phyloP scores from a whole-genome alignment of 2,113 vertebrate species.

The Bubo scandiacus region DNA sequence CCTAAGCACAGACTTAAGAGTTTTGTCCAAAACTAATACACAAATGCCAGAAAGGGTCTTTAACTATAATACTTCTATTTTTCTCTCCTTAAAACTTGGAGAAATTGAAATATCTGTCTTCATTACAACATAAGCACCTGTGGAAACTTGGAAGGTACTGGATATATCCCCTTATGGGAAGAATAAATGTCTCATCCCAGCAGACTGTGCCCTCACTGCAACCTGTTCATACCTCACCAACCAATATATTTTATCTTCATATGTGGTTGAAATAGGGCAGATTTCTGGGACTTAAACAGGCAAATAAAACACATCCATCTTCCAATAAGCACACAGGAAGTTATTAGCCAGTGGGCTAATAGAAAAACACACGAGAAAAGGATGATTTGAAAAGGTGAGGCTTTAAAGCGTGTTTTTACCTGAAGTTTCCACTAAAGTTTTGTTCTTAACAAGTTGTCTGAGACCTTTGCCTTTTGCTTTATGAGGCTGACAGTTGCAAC shows the following conservation, averaged over 20 bases:
- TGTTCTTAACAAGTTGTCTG: not conserved
- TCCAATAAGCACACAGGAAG: slow-evolving; percentile 67
- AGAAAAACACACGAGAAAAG: slow-evolving; percentile 34
- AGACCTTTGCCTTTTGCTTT: slow-evolving; percentile 30
- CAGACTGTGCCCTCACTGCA: slow-evolving; percentile 56
- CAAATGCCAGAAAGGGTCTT: slow-evolving; percentile 47
- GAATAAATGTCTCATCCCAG: slow-evolving; percentile 65
- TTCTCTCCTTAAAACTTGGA: slow-evolving; percentile 44
- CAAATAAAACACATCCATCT: slow-evolving; percentile 80
- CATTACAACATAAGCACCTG: slow-evolving; percentile 58
- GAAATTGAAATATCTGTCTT: slow-evolving; percentile 63
- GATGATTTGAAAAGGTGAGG: slow-evolving; percentile 59
- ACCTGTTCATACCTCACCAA: slow-evolving; percentile 73
- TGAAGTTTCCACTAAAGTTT: slow-evolving; percentile 14
- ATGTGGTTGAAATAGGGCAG: slow-evolving; percentile 74
- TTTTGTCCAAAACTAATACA: slow-evolving; percentile 53
- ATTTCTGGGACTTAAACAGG: slow-evolving; percentile 75
- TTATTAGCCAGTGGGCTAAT: slow-evolving; percentile 70
- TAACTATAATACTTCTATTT: slow-evolving; percentile 61
- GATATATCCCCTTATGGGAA: slow-evolving; percentile 28
- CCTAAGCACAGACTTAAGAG: not conserved
- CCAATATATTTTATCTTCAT: slow-evolving; percentile 77
- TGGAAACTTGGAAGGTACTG: slow-evolving; percentile 29
- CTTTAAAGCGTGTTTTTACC: not conserved
- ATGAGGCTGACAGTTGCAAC: slow-evolving; percentile 10